Conservation (phyloP, 2,113 vertebrate genomes). For the Alethe castanea region DNA sequence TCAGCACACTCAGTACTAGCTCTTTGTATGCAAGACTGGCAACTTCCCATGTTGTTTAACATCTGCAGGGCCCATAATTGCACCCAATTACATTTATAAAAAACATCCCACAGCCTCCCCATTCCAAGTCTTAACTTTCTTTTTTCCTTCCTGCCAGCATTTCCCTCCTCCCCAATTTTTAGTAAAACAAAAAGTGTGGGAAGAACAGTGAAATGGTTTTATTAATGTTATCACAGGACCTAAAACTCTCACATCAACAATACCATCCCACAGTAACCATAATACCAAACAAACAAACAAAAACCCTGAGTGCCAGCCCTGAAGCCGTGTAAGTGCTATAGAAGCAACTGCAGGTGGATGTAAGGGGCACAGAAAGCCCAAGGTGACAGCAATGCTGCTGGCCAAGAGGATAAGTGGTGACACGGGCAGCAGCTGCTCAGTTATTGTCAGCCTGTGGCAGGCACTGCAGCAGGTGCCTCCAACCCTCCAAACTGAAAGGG, state of each 20-base stretch:
- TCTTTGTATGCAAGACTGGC: not conserved
- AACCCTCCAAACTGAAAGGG: not conserved
- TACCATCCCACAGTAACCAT: not conserved
- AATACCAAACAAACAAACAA: not conserved
- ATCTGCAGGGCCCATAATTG: not conserved
- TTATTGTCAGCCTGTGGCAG: not conserved
- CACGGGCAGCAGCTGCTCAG: slow-evolving; percentile 30
- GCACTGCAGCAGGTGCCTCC: slow-evolving; percentile 26
- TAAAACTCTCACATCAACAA: not conserved
- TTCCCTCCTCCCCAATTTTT: not conserved
- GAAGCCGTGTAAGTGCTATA: not conserved
- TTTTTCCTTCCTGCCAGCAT: slow-evolving; percentile 1
- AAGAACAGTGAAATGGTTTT: slow-evolving; percentile 16
- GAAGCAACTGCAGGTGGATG: slow-evolving; percentile 9
- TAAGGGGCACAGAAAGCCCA: not conserved
- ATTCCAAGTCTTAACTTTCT: not conserved
- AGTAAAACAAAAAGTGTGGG: not conserved
- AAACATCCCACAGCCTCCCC: not conserved
- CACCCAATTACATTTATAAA: not conserved
- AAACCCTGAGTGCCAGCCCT: not conserved
- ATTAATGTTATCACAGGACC: not conserved
- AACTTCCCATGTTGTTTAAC: not conserved
- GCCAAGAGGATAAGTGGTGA: not conserved
- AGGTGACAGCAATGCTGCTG: not conserved
- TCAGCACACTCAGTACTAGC: not conserved